Evolutionary conservation across 2,113 vertebrate species (phyloP).

Genomic region (Aix galericulata): DNA sequence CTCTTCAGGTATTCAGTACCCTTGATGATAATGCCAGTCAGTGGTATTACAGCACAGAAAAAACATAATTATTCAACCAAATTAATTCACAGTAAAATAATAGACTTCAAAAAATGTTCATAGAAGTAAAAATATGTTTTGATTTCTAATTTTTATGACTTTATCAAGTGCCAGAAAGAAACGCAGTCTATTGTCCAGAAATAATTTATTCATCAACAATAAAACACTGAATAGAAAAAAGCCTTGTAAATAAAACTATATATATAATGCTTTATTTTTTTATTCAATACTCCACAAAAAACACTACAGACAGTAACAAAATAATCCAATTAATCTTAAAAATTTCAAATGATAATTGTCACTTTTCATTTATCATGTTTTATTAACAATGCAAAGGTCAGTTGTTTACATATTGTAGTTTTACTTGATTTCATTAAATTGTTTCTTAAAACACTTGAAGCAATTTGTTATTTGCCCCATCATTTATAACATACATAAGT

Average conservation of each 20-base stretch:
- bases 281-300: conserved; percentile 80
- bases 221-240: conserved; percentile 82
- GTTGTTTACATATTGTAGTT: conserved; percentile 58
- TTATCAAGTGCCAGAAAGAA: conserved; percentile 69
- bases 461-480: conserved; percentile 66
- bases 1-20: neutral
- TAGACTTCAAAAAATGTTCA: neutral
- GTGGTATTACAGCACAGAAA: neutral
- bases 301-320: conserved; percentile 86
- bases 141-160: neutral
- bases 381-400: conserved; percentile 68
- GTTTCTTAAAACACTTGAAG: conserved; percentile 77
- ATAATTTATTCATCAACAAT: conserved; percentile 83
- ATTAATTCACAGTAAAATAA: neutral
- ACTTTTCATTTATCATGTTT: conserved; percentile 59
- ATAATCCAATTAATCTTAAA: conserved; percentile 83
- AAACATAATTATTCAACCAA: neutral
- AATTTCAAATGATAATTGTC: conserved; percentile 73
- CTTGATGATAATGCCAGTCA: too few species aligned
- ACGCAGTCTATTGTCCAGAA: conserved; percentile 74
- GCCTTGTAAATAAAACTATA: conserved; percentile 84
- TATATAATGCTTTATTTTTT: conserved; percentile 81
- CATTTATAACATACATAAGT: conserved; percentile 75
- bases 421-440: conserved; percentile 66
- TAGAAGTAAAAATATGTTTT: neutral